A percentile compares a stretch with the other conserved stretches of the same genome.
Conservation (phyloP, 2,113 vertebrate genomes). For the Glareola pratincola region DNA sequence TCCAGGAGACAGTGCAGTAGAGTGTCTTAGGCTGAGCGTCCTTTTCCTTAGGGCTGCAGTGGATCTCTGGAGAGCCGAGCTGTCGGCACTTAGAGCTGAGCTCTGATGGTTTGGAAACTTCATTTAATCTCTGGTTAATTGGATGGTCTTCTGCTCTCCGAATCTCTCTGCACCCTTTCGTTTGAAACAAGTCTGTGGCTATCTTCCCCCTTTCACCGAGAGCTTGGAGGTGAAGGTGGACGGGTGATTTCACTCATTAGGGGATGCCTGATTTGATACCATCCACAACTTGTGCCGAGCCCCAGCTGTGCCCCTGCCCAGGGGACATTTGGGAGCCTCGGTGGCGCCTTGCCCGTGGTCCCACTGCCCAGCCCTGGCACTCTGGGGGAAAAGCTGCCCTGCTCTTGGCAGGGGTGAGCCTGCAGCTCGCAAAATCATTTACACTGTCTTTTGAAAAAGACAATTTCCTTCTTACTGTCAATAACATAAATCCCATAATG, state of each 20-base stretch:
- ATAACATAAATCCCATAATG: background rate
- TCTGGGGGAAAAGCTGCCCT: background rate
- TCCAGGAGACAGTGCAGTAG: background rate
- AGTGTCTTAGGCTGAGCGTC: background rate
- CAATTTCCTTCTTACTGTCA: conserved; percentile 14
- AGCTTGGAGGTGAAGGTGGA: background rate
- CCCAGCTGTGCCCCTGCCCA: background rate
- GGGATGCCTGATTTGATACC: background rate
- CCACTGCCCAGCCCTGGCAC: background rate
- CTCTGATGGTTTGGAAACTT: background rate
- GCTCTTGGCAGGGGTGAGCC: background rate
- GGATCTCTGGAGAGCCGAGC: background rate
- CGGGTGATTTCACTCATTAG: background rate
- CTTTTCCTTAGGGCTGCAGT: background rate
- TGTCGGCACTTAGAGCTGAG: background rate
- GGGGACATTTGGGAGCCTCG: background rate
- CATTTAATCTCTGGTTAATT: background rate
- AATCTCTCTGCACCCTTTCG: background rate
- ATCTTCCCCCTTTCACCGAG: background rate
- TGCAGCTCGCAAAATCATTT: background rate
- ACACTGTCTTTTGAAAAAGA: background rate
- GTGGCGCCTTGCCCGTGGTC: background rate
- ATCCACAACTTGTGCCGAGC: background rate
- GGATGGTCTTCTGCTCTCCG: background rate
- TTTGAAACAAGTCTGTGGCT: background rate